phyloP scores from a whole-genome alignment of 2,113 vertebrate species.

The Seriola aureovittata region DNA sequence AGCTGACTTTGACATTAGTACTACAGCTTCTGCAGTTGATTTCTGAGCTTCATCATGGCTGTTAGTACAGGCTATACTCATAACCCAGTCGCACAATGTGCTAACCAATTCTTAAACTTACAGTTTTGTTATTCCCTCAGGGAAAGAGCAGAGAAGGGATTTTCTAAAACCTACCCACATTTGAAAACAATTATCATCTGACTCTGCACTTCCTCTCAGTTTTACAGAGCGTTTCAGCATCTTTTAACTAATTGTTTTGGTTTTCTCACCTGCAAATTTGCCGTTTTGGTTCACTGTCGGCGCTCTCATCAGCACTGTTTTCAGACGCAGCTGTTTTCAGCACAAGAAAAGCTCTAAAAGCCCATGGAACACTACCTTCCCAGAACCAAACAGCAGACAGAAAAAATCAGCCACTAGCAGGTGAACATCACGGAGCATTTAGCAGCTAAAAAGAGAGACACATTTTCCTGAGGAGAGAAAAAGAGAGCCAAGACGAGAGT shows the following conservation, averaged over 20 bases:
- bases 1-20: not conserved
- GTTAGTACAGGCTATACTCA: not conserved
- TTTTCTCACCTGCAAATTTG: not conserved
- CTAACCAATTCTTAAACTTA: slow-evolving; percentile 14
- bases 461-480: not conserved
- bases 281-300: not conserved
- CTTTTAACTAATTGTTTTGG: not conserved
- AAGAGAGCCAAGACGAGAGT: not conserved
- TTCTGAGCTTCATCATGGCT: slow-evolving; percentile 25
- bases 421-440: not conserved
- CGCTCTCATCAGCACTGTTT: not conserved
- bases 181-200: not conserved
- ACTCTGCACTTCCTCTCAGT: not conserved
- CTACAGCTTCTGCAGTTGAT: not conserved
- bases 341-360: not conserved
- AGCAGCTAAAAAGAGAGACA: not conserved
- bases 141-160: not conserved
- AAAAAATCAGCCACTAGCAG: not conserved
- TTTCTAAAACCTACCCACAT: not conserved
- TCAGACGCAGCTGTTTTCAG: not conserved
- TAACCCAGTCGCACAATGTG: slow-evolving; percentile 1
- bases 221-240: not conserved
- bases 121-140: not conserved
- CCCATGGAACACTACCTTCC: not conserved
- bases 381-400: not conserved